These are phyloP conservation scores for Lytechinus pictus DNA, from an alignment of 35 echinoderm and acorn worm species.

Conservation along the genomic window DNA sequence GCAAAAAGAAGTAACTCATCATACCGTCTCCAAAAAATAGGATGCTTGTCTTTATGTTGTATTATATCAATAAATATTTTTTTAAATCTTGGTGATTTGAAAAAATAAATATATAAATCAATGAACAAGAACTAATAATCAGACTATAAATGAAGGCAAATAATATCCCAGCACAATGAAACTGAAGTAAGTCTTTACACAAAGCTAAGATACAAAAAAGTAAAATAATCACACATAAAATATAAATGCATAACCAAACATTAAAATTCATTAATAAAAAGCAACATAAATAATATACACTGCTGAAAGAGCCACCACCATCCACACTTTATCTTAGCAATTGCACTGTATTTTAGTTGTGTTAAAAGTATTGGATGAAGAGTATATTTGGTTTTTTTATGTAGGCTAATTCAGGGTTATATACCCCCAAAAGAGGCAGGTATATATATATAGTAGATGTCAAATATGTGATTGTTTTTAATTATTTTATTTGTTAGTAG, in stretches of 20 bases:
- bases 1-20: too few species aligned
- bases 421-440: too few species aligned
- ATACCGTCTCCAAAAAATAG: too few species aligned
- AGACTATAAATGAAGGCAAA: background rate
- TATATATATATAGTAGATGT: too few species aligned
- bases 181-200: background rate
- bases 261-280: background rate
- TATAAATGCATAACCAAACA: background rate
- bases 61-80: too few species aligned
- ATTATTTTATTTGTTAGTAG: too few species aligned
- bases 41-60: too few species aligned
- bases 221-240: background rate
- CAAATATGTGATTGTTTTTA: too few species aligned
- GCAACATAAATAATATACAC: background rate
- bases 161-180: background rate
- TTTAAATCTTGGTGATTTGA: too few species aligned
- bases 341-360: background rate
- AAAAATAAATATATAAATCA: background rate
- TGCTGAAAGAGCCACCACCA: background rate
- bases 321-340: background rate
- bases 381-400: background rate
- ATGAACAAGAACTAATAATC: background rate
- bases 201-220: background rate
- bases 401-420: background rate
- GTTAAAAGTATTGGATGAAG: background rate